These are phyloP conservation scores for Spilosoma lubricipeda DNA, from an alignment of 2,888 invertebrate genomes.

Conservation along the genomic window DNA sequence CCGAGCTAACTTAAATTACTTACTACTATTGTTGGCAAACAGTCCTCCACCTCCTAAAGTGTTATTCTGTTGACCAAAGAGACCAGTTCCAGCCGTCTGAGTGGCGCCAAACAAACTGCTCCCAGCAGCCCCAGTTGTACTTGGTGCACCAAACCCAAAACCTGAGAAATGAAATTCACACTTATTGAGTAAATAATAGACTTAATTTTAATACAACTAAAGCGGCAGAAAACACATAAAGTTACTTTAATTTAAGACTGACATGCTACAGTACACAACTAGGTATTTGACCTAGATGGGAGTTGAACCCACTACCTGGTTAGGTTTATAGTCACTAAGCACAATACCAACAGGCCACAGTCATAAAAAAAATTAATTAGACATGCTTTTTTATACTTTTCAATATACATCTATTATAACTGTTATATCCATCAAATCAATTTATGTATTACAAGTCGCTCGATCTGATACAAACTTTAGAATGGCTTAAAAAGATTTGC, in stretches of 20 bases:
- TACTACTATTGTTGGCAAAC: constrained; percentile 83
- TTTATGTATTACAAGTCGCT: not conserved
- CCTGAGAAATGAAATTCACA: constrained; percentile 60
- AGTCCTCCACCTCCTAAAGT: constrained; percentile 86
- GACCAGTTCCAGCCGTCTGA: constrained; percentile 80
- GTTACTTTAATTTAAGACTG: not conserved
- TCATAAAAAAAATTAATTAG: not conserved
- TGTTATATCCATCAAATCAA: no score
- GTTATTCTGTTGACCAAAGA: constrained; percentile 88
- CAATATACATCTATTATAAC: no score
- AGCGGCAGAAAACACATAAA: not conserved
- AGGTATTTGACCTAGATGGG: not conserved
- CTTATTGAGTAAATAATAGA: not conserved
- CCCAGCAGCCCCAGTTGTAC: constrained; percentile 71
- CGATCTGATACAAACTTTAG: not conserved
- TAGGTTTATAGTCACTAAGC: not conserved
- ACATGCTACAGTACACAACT: not conserved
- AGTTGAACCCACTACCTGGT: not conserved
- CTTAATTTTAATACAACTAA: not conserved
- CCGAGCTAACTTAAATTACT: constrained; percentile 30
- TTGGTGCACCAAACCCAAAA: constrained; percentile 86
- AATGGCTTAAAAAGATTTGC: not conserved
- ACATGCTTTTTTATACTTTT: no score
- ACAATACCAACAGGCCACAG: not conserved
- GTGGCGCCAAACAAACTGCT: constrained; percentile 73